Conservation (phyloP, 2,113 vertebrate species). For the Actenoides lindsayi region DNA sequence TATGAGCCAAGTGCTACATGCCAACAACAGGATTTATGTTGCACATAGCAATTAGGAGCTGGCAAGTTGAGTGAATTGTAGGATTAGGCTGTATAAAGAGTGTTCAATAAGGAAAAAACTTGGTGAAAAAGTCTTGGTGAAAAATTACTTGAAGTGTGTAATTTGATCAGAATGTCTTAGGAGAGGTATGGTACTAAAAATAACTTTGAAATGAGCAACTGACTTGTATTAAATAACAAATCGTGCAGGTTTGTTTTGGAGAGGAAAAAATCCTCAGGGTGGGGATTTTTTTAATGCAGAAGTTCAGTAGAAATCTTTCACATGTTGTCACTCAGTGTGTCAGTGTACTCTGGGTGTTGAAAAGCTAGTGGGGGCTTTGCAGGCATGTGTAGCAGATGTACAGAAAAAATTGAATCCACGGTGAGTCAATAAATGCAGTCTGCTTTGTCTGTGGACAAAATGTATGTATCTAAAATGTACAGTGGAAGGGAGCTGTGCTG, state of each 20-base stretch:
- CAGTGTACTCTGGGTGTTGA: conserved; percentile 3
- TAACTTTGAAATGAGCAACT: background rate
- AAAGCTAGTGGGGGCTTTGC: background rate
- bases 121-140: background rate
- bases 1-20: background rate
- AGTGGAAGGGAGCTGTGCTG: background rate
- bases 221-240: background rate
- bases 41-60: background rate
- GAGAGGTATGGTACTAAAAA: background rate
- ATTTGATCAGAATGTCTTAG: background rate
- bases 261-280: background rate
- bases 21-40: background rate
- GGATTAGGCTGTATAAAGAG: background rate
- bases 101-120: background rate
- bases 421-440: conserved; percentile 35
- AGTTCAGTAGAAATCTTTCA: background rate
- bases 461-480: background rate
- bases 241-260: background rate
- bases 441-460: background rate
- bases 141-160: background rate
- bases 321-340: background rate
- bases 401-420: background rate
- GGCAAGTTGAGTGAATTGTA: background rate
- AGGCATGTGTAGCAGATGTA: conserved; percentile 11
- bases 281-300: background rate